phyloP scores from a whole-genome alignment of 2,113 vertebrate genomes.

The Taxidea taxus region DNA sequence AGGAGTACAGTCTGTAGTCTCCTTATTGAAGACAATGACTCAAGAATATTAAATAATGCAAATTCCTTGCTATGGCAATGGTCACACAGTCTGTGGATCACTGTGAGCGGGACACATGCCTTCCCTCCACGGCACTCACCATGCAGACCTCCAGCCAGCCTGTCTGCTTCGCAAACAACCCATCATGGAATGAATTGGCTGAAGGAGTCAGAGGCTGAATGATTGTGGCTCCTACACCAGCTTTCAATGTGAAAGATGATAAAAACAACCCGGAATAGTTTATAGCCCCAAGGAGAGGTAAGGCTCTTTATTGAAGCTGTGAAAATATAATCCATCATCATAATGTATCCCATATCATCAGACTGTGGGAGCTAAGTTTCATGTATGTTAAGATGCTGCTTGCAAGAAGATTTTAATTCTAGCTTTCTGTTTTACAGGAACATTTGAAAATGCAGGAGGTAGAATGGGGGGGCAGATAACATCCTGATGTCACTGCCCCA shows the following conservation, averaged over 20 bases:
- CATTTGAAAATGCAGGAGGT: neutral
- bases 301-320: constrained; percentile 39
- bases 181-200: neutral
- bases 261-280: constrained; percentile 64
- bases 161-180: neutral
- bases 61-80: neutral
- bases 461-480: neutral
- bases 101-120: neutral
- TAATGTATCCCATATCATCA: rapidly evolving
- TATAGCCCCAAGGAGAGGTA: constrained; percentile 40
- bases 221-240: neutral
- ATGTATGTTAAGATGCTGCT: neutral
- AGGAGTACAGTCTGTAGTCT: neutral
- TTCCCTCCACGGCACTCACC: neutral
- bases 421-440: neutral
- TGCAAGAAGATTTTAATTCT: neutral
- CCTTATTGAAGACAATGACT: constrained; percentile 28
- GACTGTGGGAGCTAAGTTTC: neutral
- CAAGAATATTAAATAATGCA: neutral
- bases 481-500: neutral
- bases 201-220: neutral
- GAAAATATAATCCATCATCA: constrained; percentile 50
- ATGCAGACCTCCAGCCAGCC: neutral
- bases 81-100: neutral
- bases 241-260: constrained; percentile 29